A percentile compares a stretch with the other conserved stretches of the same genome.
phyloP scores from a whole-genome alignment of 2,888 invertebrate species.

The Microctonus aethiopoides region DNA sequence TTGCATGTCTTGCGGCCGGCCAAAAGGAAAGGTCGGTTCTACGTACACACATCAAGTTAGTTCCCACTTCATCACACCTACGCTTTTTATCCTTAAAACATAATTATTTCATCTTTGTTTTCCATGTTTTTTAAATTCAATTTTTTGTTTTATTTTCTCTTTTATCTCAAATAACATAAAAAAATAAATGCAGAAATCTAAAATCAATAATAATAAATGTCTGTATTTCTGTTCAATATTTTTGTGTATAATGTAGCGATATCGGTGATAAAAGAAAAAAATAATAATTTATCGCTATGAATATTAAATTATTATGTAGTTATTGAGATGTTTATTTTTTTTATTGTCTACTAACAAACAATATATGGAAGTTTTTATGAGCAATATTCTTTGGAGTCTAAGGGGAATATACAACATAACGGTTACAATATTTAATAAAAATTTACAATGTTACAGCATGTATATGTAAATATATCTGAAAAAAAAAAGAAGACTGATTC shows the following conservation, averaged over 20 bases:
- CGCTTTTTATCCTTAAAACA: slow-evolving; percentile 56
- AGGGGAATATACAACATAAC: slow-evolving; percentile 14
- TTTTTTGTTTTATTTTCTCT: neutral
- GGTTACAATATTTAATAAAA: slow-evolving; percentile 33
- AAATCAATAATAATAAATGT: neutral
- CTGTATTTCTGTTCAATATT: neutral
- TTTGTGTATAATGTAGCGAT: neutral
- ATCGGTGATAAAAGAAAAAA: neutral
- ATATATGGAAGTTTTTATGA: slow-evolving; percentile 14
- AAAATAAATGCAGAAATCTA: neutral
- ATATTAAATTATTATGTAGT: slow-evolving; percentile 13
- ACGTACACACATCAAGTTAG: slow-evolving; percentile 68
- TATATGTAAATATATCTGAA: slow-evolving; percentile 50
- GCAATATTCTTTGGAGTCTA: slow-evolving; percentile 15
- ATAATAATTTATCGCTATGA: neutral
- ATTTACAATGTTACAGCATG: slow-evolving; percentile 64
- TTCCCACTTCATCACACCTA: slow-evolving; percentile 66
- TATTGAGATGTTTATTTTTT: slow-evolving; percentile 8
- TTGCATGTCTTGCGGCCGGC: slow-evolving; percentile 83
- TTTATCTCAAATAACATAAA: neutral
- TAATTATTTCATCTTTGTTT: slow-evolving; percentile 20
- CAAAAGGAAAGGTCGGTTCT: slow-evolving; percentile 74
- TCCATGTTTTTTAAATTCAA: slow-evolving; percentile 19
- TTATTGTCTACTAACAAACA: slow-evolving; percentile 26
- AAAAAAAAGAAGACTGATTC: slow-evolving; percentile 45